These are phyloP conservation scores for Zapornia atra DNA, from an alignment of 2,113 vertebrate species.

Conservation along the genomic window DNA sequence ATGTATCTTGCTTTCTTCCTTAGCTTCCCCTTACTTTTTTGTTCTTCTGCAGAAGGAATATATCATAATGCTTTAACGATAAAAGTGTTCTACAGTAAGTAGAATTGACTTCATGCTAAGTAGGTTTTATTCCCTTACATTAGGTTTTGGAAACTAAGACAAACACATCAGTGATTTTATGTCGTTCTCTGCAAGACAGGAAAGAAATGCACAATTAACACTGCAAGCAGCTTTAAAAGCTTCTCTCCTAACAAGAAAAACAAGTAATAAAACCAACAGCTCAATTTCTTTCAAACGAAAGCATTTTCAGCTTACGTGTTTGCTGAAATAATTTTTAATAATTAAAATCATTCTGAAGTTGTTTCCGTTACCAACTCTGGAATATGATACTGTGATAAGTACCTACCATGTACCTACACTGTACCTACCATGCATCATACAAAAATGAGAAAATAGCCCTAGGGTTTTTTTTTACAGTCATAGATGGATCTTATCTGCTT, in stretches of 20 bases:
- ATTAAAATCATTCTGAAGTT: conserved; percentile 7
- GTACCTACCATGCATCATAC: neutral
- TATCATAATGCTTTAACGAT: conserved; percentile 45
- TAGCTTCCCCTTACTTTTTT: conserved; percentile 1
- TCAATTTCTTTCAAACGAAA: conserved; percentile 35
- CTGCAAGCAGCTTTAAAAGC: conserved; percentile 56
- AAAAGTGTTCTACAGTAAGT: conserved; percentile 32
- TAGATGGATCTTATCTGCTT: neutral
- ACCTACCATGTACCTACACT: neutral
- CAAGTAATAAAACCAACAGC: conserved; percentile 35
- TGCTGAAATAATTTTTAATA: conserved; percentile 30
- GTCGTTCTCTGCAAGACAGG: conserved; percentile 60
- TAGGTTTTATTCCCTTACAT: conserved; percentile 74
- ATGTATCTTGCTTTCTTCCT: neutral
- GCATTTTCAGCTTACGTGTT: conserved; percentile 10
- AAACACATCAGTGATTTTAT: conserved; percentile 78
- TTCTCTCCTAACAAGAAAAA: conserved; percentile 52
- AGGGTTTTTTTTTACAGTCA: neutral
- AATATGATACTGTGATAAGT: neutral
- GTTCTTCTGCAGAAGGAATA: neutral
- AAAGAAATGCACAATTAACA: conserved; percentile 71
- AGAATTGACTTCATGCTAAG: conserved; percentile 68
- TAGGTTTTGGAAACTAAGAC: conserved; percentile 72
- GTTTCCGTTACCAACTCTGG: neutral
- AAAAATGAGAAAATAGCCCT: neutral